A percentile compares a stretch with the other conserved stretches of the same genome.
These are phyloP conservation scores for Halcyon smyrnensis DNA, from an alignment of 2,797 vertebrate species.

Conservation along the genomic window DNA sequence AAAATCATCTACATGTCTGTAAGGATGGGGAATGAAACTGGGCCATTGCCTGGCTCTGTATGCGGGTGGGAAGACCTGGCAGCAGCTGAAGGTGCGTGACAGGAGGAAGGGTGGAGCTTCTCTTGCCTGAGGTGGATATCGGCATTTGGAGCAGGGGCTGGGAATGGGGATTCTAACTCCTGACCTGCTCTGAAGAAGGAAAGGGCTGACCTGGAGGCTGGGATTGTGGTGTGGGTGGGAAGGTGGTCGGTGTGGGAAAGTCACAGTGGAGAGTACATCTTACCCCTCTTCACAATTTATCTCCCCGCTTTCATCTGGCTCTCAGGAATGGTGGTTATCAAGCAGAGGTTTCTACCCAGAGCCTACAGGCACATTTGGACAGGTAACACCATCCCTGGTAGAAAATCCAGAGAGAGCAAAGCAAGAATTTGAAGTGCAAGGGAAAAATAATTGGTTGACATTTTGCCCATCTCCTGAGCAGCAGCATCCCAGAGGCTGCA, in stretches of 20 bases:
- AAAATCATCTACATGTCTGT: accelerated
- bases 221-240: background rate
- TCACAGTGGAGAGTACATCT: background rate
- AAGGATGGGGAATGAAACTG: background rate
- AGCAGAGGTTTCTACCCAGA: background rate
- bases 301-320: background rate
- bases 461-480: background rate
- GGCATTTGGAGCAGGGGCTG: background rate
- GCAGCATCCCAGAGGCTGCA: background rate
- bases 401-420: background rate
- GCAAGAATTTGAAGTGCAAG: background rate
- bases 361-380: background rate
- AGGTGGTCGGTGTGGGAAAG: background rate
- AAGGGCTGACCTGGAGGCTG: background rate
- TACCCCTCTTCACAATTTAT: background rate
- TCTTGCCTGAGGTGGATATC: background rate
- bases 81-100: accelerated
- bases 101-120: background rate
- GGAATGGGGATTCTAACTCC: background rate
- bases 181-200: background rate
- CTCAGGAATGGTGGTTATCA: background rate
- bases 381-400: background rate
- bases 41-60: background rate
- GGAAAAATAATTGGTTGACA: background rate
- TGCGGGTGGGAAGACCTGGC: background rate